Base-by-base conservation (phyloP, 2,113 vertebrate species). In the Alaudala cheleensis region DNA sequence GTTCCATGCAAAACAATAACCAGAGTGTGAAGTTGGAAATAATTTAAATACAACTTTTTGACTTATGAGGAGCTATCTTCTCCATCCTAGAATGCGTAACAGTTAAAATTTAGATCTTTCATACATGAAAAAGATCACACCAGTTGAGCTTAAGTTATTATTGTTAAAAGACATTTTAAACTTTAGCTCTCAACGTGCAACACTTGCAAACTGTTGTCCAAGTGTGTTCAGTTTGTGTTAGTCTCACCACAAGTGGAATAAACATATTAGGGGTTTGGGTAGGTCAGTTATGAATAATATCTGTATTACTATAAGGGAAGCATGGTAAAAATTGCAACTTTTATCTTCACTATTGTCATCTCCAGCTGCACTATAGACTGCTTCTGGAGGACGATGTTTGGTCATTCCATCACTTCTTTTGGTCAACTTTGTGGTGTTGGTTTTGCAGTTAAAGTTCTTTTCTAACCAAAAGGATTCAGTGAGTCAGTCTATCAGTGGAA, bases 131-230 rank as follows among this genome's bases (percentile, higher is more conserved):
- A 56, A 51, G n/a, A 31, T 64, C 49, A 44, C 5, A 1, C 7
- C 21, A 50, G 15, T 18, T 64, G 11, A 77, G 8, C 9, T 76
- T 23, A 83, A 87, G 21, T 61, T 74, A 49, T 58, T 78, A 31
- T 14, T 79, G n/a, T 64, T 64, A 44, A 60, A 60, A 69, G 2
- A 29, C 39, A 14, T 11, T 84, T 57, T 58, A 42, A 58, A 81
- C 8, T 65, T 51, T 39, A 53, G 16, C 4, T 16, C 15, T 47
- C n/a, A 33, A 50, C 0, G 0, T 31, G 21, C 4, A 28, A 10
- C 7, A 10, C 23, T 33, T 34, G 12, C 2, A 28, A 2, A 4
- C 17, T 37, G 6, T 25, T 84, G 20, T 53, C n/a, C 12, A 8
- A 0, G 9, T 19, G 42, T 28, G 20, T 25, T 47, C 29, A 45